Evolutionary conservation across 2,797 vertebrate genomes (phyloP), one percentile per base, ranked within the genome.

Genomic region (Alectoris magna): DNA sequence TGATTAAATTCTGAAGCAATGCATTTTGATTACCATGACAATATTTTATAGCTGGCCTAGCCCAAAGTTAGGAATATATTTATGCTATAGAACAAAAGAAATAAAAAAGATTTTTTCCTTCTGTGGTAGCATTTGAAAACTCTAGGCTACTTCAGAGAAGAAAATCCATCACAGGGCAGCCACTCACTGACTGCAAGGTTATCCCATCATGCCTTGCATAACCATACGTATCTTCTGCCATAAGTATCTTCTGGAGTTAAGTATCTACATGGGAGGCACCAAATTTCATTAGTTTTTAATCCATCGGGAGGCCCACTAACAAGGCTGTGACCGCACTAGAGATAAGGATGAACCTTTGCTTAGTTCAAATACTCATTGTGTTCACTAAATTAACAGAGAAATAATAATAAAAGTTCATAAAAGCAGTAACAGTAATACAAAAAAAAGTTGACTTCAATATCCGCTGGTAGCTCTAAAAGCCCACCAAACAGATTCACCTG

Each of bases 1-100:
- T 51, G 38, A 92, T 83, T 89, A 85, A 87, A 66, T 77, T 66
- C 72, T 79, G 49, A 38, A 85, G 9, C 43, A 85, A 74, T 3
- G 4, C 24, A 51, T 87, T 87, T 75, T 66, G 41, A 48, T 51
- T 90, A 85, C 10, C 6, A 78, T n/a, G 69, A 83, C 85, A 81
- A 68, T 59, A 85, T 64, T 60, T 89, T 64, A 64, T 76, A 64
- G 14, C 15, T 64, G 24, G 48, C 55, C 49, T 56, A 66, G 31
- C 69, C 14, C 55, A 62, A 85, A 80, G 59, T 48, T 23, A 88
- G 29, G 34, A 88, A 49, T 31, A 22, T 14, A 11, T 68, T 73
- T 44, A 14, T 60, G 23, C 46, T n/a, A 51, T 4, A 36, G 49
- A 26, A 75, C 5, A 69, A 72, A 89, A 82, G 3, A 38, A 56